These are phyloP conservation scores for Cyaniris semiargus DNA, from an alignment of 2,888 invertebrate genomes.

Conservation along the genomic window DNA sequence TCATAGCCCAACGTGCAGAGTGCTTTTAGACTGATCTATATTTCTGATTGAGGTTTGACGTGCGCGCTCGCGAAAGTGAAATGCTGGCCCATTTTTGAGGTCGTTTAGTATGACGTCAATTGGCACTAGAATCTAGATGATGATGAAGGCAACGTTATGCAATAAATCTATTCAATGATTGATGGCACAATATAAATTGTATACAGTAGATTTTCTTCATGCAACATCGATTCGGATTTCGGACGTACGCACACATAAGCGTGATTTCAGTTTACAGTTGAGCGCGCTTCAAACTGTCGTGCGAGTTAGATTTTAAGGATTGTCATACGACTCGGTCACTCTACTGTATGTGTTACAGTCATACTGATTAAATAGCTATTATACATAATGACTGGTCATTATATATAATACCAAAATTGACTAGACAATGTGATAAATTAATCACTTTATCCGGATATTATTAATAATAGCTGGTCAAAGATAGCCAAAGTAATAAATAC, in stretches of 20 bases:
- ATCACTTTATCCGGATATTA: too few relatives aligned
- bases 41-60: constrained; percentile 58
- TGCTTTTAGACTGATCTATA: constrained; percentile 33
- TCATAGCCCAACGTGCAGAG: not conserved
- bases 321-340: too few relatives aligned
- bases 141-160: constrained; percentile 55
- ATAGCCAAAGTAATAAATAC: too few relatives aligned
- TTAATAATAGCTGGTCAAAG: too few relatives aligned
- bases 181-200: not conserved
- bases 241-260: not conserved
- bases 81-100: constrained; percentile 69
- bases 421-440: too few relatives aligned
- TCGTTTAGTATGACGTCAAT: constrained; percentile 66
- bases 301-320: too few relatives aligned
- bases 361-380: too few relatives aligned
- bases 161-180: constrained; percentile 54
- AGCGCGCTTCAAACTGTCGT: too few relatives aligned
- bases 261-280: not conserved
- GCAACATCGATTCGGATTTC: not conserved
- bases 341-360: too few relatives aligned
- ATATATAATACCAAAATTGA: too few relatives aligned
- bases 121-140: constrained; percentile 46
- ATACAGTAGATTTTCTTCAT: not conserved
- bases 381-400: too few relatives aligned
- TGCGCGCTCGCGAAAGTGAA: constrained; percentile 58